phyloP scores from a whole-genome alignment of 30 jellyfish, hydroid and myxozoan genomes.

The Rhopilema esculentum region DNA sequence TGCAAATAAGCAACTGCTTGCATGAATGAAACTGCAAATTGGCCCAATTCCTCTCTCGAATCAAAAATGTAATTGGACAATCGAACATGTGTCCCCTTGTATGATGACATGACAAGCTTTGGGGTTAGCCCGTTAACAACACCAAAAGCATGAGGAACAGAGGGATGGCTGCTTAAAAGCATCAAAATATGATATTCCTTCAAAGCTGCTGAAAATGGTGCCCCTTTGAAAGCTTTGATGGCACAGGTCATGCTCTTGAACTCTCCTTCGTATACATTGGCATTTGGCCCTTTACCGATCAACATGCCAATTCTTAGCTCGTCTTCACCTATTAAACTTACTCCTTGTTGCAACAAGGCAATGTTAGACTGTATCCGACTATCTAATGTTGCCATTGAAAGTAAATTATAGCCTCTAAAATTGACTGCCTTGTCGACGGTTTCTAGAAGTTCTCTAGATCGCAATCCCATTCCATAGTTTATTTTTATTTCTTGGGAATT shows the following conservation, averaged over 20 bases:
- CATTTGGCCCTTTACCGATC: conserved; percentile 9
- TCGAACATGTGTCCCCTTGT: not conserved
- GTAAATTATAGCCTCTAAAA: conserved; percentile 17
- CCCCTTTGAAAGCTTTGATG: conserved; percentile 16
- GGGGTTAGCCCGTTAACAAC: conserved; percentile 7
- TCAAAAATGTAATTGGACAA: not conserved
- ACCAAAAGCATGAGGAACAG: conserved; percentile 20
- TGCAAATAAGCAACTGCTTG: conserved; percentile 5
- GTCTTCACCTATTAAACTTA: not conserved
- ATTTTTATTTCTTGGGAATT: not conserved
- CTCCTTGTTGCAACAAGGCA: conserved; percentile 5
- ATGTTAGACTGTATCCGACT: not conserved
- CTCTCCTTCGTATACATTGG: not conserved
- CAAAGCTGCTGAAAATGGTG: conserved; percentile 16
- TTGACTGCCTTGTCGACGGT: conserved; percentile 12
- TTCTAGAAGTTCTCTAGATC: conserved; percentile 23
- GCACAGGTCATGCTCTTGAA: conserved; percentile 12
- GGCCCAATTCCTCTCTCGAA: conserved; percentile 13
- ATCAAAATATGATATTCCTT: not conserved
- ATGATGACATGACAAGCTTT: not conserved
- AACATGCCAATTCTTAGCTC: conserved; percentile 15
- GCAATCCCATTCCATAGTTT: conserved; percentile 7
- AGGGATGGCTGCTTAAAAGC: conserved; percentile 15
- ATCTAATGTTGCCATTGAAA: conserved; percentile 14
- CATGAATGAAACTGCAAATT: not conserved